phyloP scores from a whole-genome alignment of 2,888 invertebrate species.

The Hypolimnas misippus region DNA sequence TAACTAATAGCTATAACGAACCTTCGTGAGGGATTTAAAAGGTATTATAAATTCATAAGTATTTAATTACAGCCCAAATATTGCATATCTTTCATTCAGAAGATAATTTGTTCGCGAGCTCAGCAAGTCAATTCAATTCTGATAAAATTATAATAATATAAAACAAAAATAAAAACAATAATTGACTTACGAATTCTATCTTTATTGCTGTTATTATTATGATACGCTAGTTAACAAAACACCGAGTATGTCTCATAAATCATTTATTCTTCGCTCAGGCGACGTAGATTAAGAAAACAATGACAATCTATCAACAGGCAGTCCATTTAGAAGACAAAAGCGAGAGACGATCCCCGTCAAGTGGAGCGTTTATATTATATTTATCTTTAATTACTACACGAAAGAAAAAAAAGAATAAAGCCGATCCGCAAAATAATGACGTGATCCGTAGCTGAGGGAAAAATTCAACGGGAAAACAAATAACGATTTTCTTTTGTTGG shows the following conservation, averaged over 20 bases:
- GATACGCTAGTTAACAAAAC: slow-evolving; percentile 31
- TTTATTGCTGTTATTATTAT: slow-evolving; percentile 37
- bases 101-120: too few relatives aligned
- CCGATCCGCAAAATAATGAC: slow-evolving; percentile 71
- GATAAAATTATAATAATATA: too few relatives aligned
- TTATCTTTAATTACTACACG: slow-evolving; percentile 83
- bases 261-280: slow-evolving; percentile 73
- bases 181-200: neutral
- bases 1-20: too few relatives aligned
- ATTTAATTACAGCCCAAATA: neutral
- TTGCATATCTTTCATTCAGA: neutral
- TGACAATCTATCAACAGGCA: slow-evolving; percentile 76
- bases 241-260: slow-evolving; percentile 66
- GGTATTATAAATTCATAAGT: neutral
- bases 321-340: slow-evolving; percentile 75
- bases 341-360: slow-evolving; percentile 64
- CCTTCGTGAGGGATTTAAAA: neutral
- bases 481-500: slow-evolving; percentile 82
- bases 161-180: too few relatives aligned
- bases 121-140: too few relatives aligned
- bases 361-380: slow-evolving; percentile 81
- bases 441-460: slow-evolving; percentile 70
- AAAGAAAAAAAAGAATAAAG: slow-evolving; percentile 56
- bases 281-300: slow-evolving; percentile 77
- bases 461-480: slow-evolving; percentile 74